Evolutionary conservation across 1,140 invertebrate species (phyloP).

Genomic region (Diuraphis noxia): DNA sequence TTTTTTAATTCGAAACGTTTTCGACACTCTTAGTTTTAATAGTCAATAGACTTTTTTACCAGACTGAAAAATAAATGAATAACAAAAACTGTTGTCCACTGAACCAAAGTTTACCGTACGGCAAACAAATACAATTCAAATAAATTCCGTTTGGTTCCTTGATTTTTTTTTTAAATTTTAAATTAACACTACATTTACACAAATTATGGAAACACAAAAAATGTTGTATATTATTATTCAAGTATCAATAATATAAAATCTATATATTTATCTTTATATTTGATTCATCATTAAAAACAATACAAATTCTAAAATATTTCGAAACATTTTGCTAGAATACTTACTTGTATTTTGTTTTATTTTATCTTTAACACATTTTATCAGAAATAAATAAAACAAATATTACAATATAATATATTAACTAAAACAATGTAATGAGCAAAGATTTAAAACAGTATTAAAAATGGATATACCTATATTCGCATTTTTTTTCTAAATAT

Average conservation of each 20-base stretch:
- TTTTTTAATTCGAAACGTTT: constrained; percentile 5
- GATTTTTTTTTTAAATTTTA: not conserved
- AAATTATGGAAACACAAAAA: not conserved
- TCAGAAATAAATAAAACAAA: not conserved
- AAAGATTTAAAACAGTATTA: no score
- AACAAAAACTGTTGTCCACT: not conserved
- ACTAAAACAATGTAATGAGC: no score
- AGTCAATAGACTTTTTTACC: not conserved
- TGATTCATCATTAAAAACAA: not conserved
- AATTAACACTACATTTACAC: not conserved
- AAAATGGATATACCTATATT: no score
- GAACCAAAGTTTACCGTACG: not conserved
- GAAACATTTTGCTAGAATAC: not conserved
- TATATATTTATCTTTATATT: not conserved
- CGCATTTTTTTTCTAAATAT: not conserved
- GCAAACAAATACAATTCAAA: not conserved
- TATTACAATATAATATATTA: no score
- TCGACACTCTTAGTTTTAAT: constrained; percentile 33
- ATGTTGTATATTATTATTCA: not conserved
- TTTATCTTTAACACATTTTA: not conserved
- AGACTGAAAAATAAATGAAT: constrained; percentile 16
- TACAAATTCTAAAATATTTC: not conserved
- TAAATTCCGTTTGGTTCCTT: not conserved
- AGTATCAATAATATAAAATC: no score
- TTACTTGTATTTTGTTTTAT: not conserved